Base-by-base conservation (phyloP, 2,113 vertebrate genomes). In the Benitochromis conjunctus region DNA sequence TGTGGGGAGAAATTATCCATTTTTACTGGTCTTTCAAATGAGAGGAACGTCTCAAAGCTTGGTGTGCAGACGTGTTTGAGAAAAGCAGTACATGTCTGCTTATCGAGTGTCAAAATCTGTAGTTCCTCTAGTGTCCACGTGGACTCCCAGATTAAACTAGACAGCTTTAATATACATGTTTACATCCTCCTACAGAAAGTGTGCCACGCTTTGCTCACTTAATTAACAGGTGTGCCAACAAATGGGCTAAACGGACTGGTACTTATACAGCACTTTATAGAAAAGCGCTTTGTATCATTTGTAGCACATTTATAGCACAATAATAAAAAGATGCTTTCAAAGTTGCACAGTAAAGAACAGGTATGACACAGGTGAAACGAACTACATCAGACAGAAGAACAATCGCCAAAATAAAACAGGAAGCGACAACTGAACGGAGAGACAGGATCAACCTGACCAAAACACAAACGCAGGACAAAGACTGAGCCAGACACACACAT, bases 11-110 rank as follows among this genome's bases (percentile, higher is more conserved):
- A 29, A 4, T 12, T 31, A 4, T 5, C 4, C 4, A 31, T 31
- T 31, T 31, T 31, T 4, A 31, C 5, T 31, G 31, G 31, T 5
- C 0, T 31, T 0, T 60, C 8, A 60, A 60, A 60, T 60, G 5
- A 18, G 57, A 60, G 57, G 57, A 1, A 34, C 1, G 16, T 60
- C 29, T 60, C 57, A 34, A 34, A 34, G 18, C 29, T 10, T 60
- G 57, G 57, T 60, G 57, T 34, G 57, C 29, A 19, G 57, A 60
- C 26, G 14, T 60, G 26, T 31, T 31, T 60, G 57, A 60, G 26
- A 31, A 58, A 2, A 5, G 56, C 56, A 31, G 56, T 48, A 16
- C 46, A 6, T 48, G 46, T 48, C 46, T 48, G 3, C 1, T 34
- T 34, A 34, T 4, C 58, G 13, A 19, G 29, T 60, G 58, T 10